These are phyloP conservation scores for Rhagologus leucostigma DNA, from an alignment of 2,113 vertebrate species.

Conservation along the genomic window DNA sequence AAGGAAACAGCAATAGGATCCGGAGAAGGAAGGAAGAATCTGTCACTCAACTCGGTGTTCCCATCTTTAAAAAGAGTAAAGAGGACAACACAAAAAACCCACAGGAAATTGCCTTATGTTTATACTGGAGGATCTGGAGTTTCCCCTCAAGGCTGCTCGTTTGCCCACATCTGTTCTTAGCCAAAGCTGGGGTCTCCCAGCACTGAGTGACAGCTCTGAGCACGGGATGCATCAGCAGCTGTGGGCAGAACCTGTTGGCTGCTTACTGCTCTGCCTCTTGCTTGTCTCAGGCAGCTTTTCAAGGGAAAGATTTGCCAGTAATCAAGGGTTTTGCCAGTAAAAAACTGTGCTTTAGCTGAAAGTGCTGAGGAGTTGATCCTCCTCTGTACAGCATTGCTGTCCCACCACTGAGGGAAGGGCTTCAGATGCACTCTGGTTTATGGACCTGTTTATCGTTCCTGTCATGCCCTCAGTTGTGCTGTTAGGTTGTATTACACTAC, in stretches of 20 bases:
- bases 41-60: background rate
- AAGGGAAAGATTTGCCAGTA: background rate
- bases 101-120: background rate
- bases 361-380: background rate
- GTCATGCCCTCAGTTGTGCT: accelerated
- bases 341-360: background rate
- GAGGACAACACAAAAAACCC: background rate
- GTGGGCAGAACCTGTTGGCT: background rate
- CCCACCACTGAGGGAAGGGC: background rate
- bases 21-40: background rate
- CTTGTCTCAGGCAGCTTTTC: background rate
- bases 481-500: background rate
- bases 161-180: background rate
- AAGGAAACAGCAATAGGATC: background rate
- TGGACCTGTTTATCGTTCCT: background rate
- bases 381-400: background rate
- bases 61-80: background rate
- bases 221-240: accelerated
- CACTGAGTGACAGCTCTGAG: accelerated
- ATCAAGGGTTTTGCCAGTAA: background rate
- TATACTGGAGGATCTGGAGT: background rate
- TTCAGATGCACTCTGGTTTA: background rate
- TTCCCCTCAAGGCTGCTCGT: background rate
- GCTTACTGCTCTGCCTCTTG: background rate
- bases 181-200: background rate